Percentiles rank a stretch among this genome's conserved stretches.
These are phyloP conservation scores for Malurus melanocephalus DNA, from an alignment of 2,113 vertebrate genomes.

Conservation along the genomic window DNA sequence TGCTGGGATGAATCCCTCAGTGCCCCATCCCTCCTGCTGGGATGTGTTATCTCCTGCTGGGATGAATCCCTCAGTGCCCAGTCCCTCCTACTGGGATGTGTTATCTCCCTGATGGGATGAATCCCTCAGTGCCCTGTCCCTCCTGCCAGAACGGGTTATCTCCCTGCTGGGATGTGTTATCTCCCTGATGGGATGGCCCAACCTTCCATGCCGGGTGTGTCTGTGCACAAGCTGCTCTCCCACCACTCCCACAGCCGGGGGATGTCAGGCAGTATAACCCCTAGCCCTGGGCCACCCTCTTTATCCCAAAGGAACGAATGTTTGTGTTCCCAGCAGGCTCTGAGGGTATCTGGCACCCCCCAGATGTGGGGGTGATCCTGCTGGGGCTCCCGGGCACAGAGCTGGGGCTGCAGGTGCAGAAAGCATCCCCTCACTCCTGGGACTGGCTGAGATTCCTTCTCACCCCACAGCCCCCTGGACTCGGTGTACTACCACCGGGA, in stretches of 20 bases:
- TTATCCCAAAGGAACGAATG: accelerated
- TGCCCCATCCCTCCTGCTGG: too few relatives aligned
- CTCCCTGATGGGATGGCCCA: accelerated
- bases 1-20: too few relatives aligned
- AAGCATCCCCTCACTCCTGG: background rate
- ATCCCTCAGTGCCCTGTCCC: too few relatives aligned
- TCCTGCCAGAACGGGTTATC: background rate
- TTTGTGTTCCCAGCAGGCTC: background rate
- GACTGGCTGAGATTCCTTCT: background rate
- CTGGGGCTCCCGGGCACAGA: background rate
- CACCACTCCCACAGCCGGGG: background rate
- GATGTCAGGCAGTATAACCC: background rate
- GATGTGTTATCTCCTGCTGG: too few relatives aligned
- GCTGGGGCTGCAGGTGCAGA: accelerated
- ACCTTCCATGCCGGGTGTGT: background rate
- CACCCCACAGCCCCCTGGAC: conserved; percentile 70
- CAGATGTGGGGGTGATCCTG: background rate
- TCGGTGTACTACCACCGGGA: conserved; percentile 92
- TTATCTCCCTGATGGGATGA: too few relatives aligned
- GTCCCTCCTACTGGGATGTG: background rate
- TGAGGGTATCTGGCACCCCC: background rate
- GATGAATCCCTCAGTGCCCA: too few relatives aligned
- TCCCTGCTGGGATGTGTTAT: background rate
- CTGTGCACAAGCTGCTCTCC: background rate
- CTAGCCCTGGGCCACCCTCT: background rate